Evolutionary conservation across 2,797 vertebrate species (phyloP).

Genomic region (Lerista edwardsae): DNA sequence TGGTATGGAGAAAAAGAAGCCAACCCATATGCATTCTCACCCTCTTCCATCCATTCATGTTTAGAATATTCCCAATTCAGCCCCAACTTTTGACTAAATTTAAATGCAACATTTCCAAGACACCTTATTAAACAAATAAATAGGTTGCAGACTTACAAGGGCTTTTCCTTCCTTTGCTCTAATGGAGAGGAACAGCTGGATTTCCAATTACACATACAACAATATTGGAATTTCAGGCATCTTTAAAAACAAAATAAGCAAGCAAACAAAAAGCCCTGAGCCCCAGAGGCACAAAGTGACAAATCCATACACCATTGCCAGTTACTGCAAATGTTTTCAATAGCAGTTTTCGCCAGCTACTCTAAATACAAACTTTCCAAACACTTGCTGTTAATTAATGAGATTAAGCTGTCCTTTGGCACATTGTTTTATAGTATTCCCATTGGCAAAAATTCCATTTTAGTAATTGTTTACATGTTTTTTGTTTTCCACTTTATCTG

Average conservation of each 20-base stretch:
- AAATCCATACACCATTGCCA: background rate
- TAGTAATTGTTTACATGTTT: background rate
- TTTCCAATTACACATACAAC: background rate
- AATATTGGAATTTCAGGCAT: background rate
- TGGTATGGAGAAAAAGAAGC: no score
- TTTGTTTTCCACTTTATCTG: background rate
- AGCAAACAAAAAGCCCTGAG: background rate
- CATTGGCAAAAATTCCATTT: background rate
- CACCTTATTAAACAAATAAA: slow-evolving; percentile 15
- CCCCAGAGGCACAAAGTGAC: background rate
- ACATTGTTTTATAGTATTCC: background rate
- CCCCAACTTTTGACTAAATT: background rate
- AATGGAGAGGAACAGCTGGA: background rate
- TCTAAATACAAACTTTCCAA: slow-evolving; percentile 29
- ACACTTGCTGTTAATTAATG: slow-evolving; percentile 30
- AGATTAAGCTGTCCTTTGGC: slow-evolving; percentile 16
- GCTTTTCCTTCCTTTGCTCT: background rate
- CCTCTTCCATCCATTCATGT: no score
- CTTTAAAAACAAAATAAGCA: slow-evolving; percentile 1
- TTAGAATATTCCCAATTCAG: background rate
- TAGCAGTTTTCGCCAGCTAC: background rate
- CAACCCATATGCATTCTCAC: background rate
- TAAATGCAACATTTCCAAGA: background rate
- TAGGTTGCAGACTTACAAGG: background rate
- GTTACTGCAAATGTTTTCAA: background rate